These are phyloP conservation scores for Taxidea taxus DNA, from an alignment of 2,113 vertebrate species.

Conservation along the genomic window DNA sequence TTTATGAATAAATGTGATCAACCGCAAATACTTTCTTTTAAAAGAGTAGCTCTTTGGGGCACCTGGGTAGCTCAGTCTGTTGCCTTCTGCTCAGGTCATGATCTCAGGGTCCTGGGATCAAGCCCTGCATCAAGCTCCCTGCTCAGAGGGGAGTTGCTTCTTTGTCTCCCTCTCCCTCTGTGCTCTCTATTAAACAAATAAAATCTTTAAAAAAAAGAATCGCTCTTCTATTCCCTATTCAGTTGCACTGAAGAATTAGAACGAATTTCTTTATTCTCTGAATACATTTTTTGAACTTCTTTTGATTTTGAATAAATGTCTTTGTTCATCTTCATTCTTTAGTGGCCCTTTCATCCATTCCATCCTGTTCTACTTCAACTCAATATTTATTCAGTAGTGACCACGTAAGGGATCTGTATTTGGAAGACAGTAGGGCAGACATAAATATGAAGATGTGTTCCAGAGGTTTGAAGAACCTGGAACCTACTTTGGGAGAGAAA, in stretches of 20 bases:
- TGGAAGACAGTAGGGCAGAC: not conserved
- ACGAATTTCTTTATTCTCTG: not conserved
- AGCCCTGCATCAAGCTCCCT: too few species aligned
- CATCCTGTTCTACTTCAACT: too few species aligned
- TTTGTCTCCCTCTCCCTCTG: too few species aligned
- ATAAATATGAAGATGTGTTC: not conserved
- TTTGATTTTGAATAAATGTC: not conserved
- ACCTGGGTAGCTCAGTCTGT: not conserved
- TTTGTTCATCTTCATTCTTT: not conserved
- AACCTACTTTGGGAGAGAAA: not conserved
- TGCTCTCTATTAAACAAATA: not conserved
- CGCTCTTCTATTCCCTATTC: not conserved
- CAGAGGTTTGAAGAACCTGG: not conserved
- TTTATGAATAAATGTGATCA: not conserved
- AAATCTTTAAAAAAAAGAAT: not conserved
- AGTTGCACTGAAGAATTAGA: not conserved
- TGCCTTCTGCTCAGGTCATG: too few species aligned
- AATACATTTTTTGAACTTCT: not conserved
- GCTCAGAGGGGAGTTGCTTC: too few species aligned
- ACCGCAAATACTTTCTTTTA: not conserved
- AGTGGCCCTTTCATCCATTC: fast-evolving
- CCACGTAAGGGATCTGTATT: not conserved
- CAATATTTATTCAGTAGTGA: not conserved
- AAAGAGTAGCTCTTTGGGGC: not conserved
- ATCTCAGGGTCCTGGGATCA: too few species aligned